Evolutionary conservation across 2,888 invertebrate species (phyloP).

Genomic region (Drosophila anceps): DNA sequence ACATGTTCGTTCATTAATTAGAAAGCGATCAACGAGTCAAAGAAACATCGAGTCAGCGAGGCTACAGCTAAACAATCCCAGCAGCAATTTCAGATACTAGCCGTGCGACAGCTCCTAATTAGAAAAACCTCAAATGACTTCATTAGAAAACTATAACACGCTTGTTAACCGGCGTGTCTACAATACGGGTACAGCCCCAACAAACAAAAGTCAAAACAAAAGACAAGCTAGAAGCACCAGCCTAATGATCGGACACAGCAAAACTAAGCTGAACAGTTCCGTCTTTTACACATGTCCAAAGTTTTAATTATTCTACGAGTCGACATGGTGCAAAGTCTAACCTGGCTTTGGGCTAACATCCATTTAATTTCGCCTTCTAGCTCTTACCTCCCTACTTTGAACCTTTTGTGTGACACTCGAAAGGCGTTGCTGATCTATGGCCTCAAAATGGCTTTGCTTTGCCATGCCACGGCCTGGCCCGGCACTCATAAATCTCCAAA

Average conservation of each 20-base stretch:
- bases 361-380: neutral
- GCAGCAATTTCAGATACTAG: conserved; percentile 12
- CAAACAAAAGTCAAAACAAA: conserved; percentile 15
- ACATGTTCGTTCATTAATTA: conserved; percentile 79
- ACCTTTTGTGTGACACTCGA: conserved; percentile 51
- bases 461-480: conserved; percentile 5
- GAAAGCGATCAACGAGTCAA: conserved; percentile 57
- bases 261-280: conserved; percentile 33
- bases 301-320: conserved; percentile 67
- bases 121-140: conserved; percentile 74
- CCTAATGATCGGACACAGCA: conserved; percentile 55
- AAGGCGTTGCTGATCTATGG: conserved; percentile 50
- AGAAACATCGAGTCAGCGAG: conserved; percentile 2
- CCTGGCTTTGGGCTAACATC: conserved; percentile 9
- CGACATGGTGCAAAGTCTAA: conserved; percentile 17
- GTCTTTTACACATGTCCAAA: conserved; percentile 33
- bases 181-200: conserved; percentile 65
- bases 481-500: conserved; percentile 66
- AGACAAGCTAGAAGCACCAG: conserved; percentile 15
- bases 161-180: conserved; percentile 73
- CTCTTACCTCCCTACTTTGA: conserved; percentile 17
- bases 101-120: conserved; percentile 69
- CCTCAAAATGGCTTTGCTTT: conserved; percentile 11
- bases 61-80: conserved; percentile 1
- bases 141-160: conserved; percentile 80